Conservation (phyloP, 2,797 vertebrate genomes). For the Artibeus jamaicensis region DNA sequence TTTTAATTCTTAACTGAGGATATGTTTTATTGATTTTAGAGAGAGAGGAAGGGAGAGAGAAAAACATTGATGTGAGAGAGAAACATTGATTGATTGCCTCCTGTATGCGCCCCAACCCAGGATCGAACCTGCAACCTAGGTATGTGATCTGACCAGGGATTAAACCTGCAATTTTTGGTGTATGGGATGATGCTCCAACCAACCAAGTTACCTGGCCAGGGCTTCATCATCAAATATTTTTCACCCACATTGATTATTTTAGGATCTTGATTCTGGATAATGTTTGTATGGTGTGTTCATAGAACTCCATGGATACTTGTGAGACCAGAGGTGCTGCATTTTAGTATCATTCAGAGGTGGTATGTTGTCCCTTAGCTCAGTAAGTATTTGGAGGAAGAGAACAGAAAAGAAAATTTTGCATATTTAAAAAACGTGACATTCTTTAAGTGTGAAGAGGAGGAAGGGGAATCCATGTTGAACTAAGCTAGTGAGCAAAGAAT, state of each 20-base stretch:
- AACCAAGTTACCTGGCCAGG: not conserved
- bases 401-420: constrained; percentile 15
- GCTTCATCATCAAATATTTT: constrained; percentile 2
- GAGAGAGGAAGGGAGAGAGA: not conserved
- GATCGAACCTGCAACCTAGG: not conserved
- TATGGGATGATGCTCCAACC: not conserved
- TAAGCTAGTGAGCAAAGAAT: constrained; percentile 30
- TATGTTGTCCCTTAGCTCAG: not conserved
- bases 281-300: not conserved
- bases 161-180: not conserved
- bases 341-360: not conserved
- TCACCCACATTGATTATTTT: not conserved
- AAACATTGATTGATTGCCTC: not conserved
- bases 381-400: constrained; percentile 8
- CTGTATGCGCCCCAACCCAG: not conserved
- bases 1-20: not conserved
- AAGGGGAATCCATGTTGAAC: not conserved
- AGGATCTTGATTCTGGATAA: constrained; percentile 7
- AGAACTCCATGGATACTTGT: not conserved
- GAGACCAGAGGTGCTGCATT: not conserved
- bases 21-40: not conserved
- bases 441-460: constrained; percentile 32
- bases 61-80: not conserved
- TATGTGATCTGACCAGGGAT: not conserved
- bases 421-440: not conserved